Conservation (phyloP, 2,888 invertebrate species). For the Tromatobia lineatoria region DNA sequence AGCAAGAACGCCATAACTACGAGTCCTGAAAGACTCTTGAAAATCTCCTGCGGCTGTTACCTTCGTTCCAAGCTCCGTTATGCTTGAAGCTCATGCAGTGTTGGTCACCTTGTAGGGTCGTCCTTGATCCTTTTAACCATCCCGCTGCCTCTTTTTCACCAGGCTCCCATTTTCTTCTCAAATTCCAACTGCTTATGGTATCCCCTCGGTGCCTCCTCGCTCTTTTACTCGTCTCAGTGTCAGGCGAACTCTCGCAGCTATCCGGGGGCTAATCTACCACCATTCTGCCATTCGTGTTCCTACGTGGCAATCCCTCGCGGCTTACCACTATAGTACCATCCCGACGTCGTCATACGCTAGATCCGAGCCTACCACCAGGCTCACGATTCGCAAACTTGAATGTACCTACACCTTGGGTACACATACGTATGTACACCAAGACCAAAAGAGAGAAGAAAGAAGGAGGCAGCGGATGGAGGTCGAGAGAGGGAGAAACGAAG, state of each 20-base stretch:
- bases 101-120: slow-evolving; percentile 31
- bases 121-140: slow-evolving; percentile 33
- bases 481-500: slow-evolving; percentile 24
- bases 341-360: background rate
- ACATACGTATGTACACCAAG: slow-evolving; percentile 39
- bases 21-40: slow-evolving; percentile 72
- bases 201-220: slow-evolving; percentile 13
- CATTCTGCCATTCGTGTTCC: slow-evolving; percentile 51
- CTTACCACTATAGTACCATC: slow-evolving; percentile 45
- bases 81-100: slow-evolving; percentile 2
- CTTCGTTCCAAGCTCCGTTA: background rate
- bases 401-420: slow-evolving; percentile 46
- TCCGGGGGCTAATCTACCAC: slow-evolving; percentile 52
- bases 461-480: background rate
- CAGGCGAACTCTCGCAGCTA: slow-evolving; percentile 22
- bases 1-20: slow-evolving; percentile 73
- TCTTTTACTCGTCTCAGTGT: slow-evolving; percentile 25
- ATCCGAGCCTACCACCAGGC: slow-evolving; percentile 34
- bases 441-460: slow-evolving; percentile 7
- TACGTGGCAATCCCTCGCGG: slow-evolving; percentile 56
- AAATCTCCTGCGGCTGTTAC: slow-evolving; percentile 61
- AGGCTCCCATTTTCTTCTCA: background rate
- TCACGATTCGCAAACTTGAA: slow-evolving; percentile 39
- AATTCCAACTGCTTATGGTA: slow-evolving; percentile 10
- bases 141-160: slow-evolving; percentile 5